Conservation (phyloP, 2,888 invertebrate genomes). For the Agrotis clavis region DNA sequence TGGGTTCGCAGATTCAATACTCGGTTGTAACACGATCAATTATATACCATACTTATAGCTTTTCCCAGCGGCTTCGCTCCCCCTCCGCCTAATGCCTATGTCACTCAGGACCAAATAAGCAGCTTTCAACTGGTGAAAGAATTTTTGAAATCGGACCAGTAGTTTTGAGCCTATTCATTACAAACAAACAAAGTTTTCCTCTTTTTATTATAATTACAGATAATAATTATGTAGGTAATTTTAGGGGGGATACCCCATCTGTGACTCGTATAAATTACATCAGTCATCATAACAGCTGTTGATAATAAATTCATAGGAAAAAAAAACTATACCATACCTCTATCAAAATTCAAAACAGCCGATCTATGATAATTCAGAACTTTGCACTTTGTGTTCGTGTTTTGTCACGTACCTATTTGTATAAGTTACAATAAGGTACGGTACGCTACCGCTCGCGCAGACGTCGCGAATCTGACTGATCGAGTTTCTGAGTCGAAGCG, state of each 20-base stretch:
- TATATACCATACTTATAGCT: no score
- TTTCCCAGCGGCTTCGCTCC: no score
- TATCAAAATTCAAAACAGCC: neutral
- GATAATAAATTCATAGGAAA: neutral
- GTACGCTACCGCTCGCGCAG: slow-evolving; percentile 32
- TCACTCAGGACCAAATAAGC: no score
- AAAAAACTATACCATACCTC: slow-evolving; percentile 3
- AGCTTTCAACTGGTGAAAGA: no score
- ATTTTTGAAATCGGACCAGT: no score
- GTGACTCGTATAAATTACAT: slow-evolving; percentile 39
- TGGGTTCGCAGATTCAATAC: neutral
- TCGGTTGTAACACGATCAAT: no score
- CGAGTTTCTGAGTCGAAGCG: slow-evolving; percentile 6
- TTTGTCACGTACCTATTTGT: slow-evolving; percentile 20
- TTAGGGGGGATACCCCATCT: slow-evolving; percentile 1
- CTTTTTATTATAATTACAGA: no score
- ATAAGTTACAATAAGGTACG: slow-evolving; percentile 39
- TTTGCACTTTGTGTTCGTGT: slow-evolving; percentile 34
- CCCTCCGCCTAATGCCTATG: no score
- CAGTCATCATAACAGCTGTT: slow-evolving; percentile 13
- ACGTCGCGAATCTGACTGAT: slow-evolving; percentile 54
- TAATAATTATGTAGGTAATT: no score
- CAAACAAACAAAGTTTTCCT: no score
- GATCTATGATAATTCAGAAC: slow-evolving; percentile 11
- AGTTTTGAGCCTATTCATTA: no score